Evolutionary conservation across 2,888 invertebrate genomes (phyloP), one percentile per base, ranked within the genome.

Genomic region (Liopterus haemorrhoidalis): DNA sequence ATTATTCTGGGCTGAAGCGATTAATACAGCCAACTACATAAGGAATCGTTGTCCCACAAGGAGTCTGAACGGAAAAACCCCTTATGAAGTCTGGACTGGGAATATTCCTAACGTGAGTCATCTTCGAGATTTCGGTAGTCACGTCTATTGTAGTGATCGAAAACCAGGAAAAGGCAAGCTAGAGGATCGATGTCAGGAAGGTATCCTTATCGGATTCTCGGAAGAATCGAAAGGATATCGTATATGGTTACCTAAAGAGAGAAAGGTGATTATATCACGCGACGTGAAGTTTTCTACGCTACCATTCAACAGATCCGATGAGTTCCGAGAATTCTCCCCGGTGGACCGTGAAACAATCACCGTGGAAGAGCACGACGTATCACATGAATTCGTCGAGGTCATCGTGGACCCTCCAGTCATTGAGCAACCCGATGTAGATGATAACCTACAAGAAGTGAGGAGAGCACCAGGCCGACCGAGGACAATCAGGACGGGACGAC

Each of bases 201-300:
- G 43, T 11, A 40, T 47, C 11, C 38, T 51, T 8, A 16, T 51
- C 18, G 51, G 44, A 40, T 46, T 48, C 18, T 46, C 49, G 5
- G 43, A 50, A 11, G 35, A 39, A 36, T 42, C 43, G 3, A 51
- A 47, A 31, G 46, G 35, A 5, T 51, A 33, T 28, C 42, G 46
- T 39, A 40, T 51, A 15, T 49, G 42, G 31, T 15, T 41, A 14
- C 11, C 47, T 22, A 14, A 48, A 11, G 38, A 38, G n/a, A 38
- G 27, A 14, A 27, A 18, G n/a, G 5, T 38, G 3, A 11, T 38
- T 11, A 16, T 25, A 14, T 27, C 38, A 5, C 25, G 38, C 15
- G 38, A 38, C 27, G 38, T 38, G 15, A 38, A 25, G 27, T 38
- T 38, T 15, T 22, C 36, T 21, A 11, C 22, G 36, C 18, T n/a